Percentiles rank a stretch among this genome's conserved stretches.
phyloP scores from a whole-genome alignment of 2,888 invertebrate genomes.

The Thecophora atra region DNA sequence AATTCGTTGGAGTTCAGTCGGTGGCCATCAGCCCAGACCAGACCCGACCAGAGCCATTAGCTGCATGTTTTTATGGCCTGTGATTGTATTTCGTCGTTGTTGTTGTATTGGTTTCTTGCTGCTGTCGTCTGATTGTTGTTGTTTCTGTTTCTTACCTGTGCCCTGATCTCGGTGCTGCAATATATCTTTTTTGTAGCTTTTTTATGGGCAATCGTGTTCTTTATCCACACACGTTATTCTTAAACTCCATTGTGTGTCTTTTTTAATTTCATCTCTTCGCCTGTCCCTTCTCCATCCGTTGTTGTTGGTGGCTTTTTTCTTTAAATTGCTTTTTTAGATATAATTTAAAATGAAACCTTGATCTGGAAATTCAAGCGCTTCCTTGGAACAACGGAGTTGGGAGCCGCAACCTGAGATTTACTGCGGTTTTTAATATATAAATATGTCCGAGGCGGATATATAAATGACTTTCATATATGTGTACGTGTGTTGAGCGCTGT shows the following conservation, averaged over 20 bases:
- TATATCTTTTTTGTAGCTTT: slow-evolving; percentile 63
- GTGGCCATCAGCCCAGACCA: not conserved
- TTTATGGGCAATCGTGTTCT: slow-evolving; percentile 57
- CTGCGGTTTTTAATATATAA: slow-evolving; percentile 9
- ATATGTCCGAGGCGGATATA: not conserved
- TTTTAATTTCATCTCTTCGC: slow-evolving; percentile 30
- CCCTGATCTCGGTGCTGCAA: slow-evolving; percentile 56
- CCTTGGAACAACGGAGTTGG: not conserved
- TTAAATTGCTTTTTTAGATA: slow-evolving; percentile 44
- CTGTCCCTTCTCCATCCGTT: not conserved
- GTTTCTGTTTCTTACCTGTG: slow-evolving; percentile 14
- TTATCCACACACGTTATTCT: slow-evolving; percentile 50
- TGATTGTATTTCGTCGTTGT: slow-evolving; percentile 11
- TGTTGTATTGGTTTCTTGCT: slow-evolving; percentile 1
- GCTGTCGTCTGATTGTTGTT: slow-evolving; percentile 11
- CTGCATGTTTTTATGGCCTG: slow-evolving; percentile 50
- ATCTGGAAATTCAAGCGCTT: slow-evolving; percentile 50
- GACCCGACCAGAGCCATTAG: slow-evolving; percentile 47
- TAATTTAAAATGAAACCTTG: slow-evolving; percentile 58
- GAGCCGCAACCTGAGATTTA: slow-evolving; percentile 5
- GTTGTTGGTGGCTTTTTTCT: slow-evolving; percentile 30
- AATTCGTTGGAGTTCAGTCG: slow-evolving; percentile 20
- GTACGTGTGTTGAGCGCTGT: slow-evolving; percentile 35
- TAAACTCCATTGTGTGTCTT: slow-evolving; percentile 43
- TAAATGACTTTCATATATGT: not conserved